These are phyloP conservation scores for Crocodylus rhombifer DNA, from an alignment of 2,797 vertebrate genomes.

Conservation along the genomic window DNA sequence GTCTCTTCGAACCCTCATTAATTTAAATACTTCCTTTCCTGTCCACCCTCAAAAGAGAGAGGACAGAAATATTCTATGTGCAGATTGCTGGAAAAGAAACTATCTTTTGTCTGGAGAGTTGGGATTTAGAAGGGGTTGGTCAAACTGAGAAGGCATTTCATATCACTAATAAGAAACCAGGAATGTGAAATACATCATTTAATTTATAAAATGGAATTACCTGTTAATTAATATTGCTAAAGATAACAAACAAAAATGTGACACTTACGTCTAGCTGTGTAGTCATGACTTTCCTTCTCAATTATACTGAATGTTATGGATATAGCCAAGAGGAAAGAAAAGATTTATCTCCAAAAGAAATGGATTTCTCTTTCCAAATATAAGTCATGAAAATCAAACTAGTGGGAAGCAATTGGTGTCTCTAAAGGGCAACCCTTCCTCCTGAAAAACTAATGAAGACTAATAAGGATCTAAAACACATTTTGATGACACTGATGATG, in stretches of 20 bases:
- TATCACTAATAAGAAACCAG: not conserved
- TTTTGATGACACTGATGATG: not conserved
- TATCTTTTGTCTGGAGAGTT: not conserved
- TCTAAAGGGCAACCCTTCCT: not conserved
- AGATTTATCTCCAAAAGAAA: not conserved
- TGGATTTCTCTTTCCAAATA: not conserved
- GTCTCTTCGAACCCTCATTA: not conserved
- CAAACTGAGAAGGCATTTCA: not conserved
- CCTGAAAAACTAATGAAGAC: not conserved
- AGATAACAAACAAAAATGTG: not conserved
- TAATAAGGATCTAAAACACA: not conserved
- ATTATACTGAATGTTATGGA: not conserved
- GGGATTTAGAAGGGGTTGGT: not conserved
- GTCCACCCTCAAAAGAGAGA: not conserved
- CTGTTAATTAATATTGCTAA: not conserved
- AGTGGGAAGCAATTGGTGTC: not conserved
- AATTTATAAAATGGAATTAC: not conserved
- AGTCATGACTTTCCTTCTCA: not conserved
- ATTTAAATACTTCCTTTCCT: not conserved
- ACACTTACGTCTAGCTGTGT: not conserved
- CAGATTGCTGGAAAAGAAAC: not conserved
- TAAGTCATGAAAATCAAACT: not conserved
- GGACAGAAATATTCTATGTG: rapidly evolving
- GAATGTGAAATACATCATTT: not conserved
- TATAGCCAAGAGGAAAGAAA: not conserved